Evolutionary conservation across 1,140 invertebrate genomes (phyloP), one percentile per base, ranked within the genome.

Genomic region (Pachyrhynchus sulphureomaculatus): DNA sequence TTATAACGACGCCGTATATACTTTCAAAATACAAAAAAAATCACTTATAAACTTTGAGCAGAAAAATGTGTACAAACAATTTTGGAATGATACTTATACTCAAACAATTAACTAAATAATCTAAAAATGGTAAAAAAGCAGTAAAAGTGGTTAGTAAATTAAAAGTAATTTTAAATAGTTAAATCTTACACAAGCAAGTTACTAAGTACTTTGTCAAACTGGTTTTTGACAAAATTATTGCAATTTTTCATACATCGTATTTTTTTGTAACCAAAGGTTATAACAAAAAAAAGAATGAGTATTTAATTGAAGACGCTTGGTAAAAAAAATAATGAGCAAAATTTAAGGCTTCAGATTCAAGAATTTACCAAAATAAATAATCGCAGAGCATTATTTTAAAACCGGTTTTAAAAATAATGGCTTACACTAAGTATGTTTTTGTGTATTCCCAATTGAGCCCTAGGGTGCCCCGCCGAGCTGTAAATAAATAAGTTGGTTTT

Each of bases 21-120:
- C 39, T 42, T 42, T 42, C 39, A 42, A 42, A 20, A 42, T 21
- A 42, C 39, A 42, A 42, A 37, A 37, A 15, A 37, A 42, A 42
- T 42, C 39, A 42, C 39, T 37, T 42, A 20, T 9, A 9, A 21
- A 20, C 15, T 42, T 42, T 42, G 39, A 42, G 39, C 39, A 42
- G 17, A 18, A 42, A 20, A 42, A 29, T 29, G 8, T 26, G 12
- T 29, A 29, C 26, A 29, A 9, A 29, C 26, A 29, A 29, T 9
- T 29, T 29, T 29, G 26, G 26, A 29, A 29, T 29, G 26, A 29
- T 6, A 29, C 5, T 29, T 29, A 9, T 9, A 6, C 26, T 29
- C 8, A 10, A 29, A 10, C 2, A 29, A 29, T 29, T 10, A 6
- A 6, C 26, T 29, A 42, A 41, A 42, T 18, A 6, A 42, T 42